phyloP scores from a whole-genome alignment of 37 sponge, comb jelly and placozoan species.

The Cliona cf. orientalis region DNA sequence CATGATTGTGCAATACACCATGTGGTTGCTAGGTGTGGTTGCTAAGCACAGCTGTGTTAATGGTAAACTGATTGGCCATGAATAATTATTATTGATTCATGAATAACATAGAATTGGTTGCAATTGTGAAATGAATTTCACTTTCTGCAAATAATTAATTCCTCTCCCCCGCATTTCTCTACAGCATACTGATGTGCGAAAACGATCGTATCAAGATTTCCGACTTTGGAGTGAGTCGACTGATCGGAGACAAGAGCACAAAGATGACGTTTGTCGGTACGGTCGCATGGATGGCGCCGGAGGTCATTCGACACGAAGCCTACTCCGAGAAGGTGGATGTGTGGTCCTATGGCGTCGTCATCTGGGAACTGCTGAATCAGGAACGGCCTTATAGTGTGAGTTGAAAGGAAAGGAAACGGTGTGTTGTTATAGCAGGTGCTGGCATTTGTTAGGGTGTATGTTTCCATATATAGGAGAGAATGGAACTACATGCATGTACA shows the following conservation, averaged over 20 bases:
- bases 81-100: too few species aligned
- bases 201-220: conserved; percentile 77
- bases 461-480: background rate
- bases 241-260: conserved; percentile 79
- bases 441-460: conserved; percentile 1
- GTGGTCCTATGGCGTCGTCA: conserved; percentile 87
- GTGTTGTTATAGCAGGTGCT: background rate
- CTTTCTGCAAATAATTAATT: too few species aligned
- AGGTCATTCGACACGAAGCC: conserved; percentile 77
- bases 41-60: too few species aligned
- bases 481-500: background rate
- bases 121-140: too few species aligned
- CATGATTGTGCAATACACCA: background rate
- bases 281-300: conserved; percentile 93
- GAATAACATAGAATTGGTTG: too few species aligned
- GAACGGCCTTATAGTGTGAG: conserved; percentile 84
- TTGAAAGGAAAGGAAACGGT: background rate
- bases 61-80: too few species aligned
- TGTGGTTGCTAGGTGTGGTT: too few species aligned
- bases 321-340: conserved; percentile 91
- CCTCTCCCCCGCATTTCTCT: too few species aligned
- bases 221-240: conserved; percentile 82
- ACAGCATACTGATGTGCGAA: conserved; percentile 75
- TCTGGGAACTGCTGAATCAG: conserved; percentile 86
- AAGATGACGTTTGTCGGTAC: conserved; percentile 89